phyloP scores from a whole-genome alignment of 2,797 vertebrate genomes.

The Synaphobranchus kaupii region DNA sequence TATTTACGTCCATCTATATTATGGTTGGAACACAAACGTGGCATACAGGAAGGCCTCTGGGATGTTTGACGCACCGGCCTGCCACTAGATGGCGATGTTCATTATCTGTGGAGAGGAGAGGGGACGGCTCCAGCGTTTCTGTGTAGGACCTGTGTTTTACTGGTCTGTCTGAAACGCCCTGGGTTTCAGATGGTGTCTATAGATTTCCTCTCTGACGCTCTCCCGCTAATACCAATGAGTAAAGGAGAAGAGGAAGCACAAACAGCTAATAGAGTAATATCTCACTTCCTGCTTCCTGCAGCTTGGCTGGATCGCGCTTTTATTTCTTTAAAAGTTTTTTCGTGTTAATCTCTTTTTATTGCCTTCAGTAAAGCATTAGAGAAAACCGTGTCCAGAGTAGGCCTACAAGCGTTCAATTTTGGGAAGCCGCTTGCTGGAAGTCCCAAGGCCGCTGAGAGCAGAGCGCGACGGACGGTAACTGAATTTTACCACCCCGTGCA shows the following conservation, averaged over 20 bases:
- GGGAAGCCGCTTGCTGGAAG: not conserved
- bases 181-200: not conserved
- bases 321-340: not conserved
- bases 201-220: not conserved
- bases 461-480: not conserved
- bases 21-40: not conserved
- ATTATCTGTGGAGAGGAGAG: not conserved
- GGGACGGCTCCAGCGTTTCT: not conserved
- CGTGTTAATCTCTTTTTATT: not conserved
- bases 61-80: not conserved
- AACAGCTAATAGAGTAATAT: not conserved
- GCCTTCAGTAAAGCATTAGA: not conserved
- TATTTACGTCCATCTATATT: not conserved
- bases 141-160: not conserved
- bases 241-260: not conserved
- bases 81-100: slow-evolving; percentile 12
- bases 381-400: not conserved
- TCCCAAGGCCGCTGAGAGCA: not conserved
- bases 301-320: not conserved
- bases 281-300: not conserved
- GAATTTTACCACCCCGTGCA: not conserved
- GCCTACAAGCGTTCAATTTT: not conserved
- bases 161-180: not conserved
- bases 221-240: not conserved
- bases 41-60: not conserved